A percentile compares a stretch with the other conserved stretches of the same genome.
phyloP scores from a whole-genome alignment of 2,113 vertebrate species.

The Syngnathoides biaculeatus region DNA sequence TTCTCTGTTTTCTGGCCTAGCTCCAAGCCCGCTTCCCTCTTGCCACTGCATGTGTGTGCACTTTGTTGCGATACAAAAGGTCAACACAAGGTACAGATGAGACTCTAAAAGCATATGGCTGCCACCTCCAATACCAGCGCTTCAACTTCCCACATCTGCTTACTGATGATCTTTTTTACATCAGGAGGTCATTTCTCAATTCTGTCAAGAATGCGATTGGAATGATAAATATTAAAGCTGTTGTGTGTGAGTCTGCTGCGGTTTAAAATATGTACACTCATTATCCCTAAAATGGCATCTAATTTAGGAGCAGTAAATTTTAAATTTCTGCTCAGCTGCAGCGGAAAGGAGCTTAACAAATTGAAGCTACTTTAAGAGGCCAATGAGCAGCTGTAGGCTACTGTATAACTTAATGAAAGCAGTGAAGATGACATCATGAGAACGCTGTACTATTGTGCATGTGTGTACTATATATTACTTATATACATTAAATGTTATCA shows the following conservation, averaged over 20 bases:
- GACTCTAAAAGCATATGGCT: background rate
- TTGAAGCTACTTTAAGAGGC: constrained; percentile 2
- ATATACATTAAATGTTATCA: no score
- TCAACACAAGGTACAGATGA: background rate
- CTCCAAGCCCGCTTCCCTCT: background rate
- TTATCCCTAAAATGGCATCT: background rate
- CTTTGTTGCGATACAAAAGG: background rate
- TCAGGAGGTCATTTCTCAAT: background rate
- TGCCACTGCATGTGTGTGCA: background rate
- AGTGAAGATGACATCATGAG: background rate
- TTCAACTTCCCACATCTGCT: background rate
- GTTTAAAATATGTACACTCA: background rate
- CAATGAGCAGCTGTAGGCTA: background rate
- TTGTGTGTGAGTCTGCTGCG: background rate
- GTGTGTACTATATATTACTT: background rate
- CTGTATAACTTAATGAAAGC: background rate
- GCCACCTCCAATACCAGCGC: background rate
- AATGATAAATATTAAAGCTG: background rate
- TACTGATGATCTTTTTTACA: background rate
- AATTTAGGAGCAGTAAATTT: background rate
- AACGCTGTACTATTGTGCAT: constrained; percentile 1
- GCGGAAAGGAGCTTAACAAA: constrained; percentile 1
- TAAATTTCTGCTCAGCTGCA: background rate
- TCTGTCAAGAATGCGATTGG: constrained; percentile 5
- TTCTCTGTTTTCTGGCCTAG: background rate